Percentiles rank a stretch among this genome's conserved stretches.
phyloP scores from a whole-genome alignment of 2,797 vertebrate species.

The Sebastes jordani region DNA sequence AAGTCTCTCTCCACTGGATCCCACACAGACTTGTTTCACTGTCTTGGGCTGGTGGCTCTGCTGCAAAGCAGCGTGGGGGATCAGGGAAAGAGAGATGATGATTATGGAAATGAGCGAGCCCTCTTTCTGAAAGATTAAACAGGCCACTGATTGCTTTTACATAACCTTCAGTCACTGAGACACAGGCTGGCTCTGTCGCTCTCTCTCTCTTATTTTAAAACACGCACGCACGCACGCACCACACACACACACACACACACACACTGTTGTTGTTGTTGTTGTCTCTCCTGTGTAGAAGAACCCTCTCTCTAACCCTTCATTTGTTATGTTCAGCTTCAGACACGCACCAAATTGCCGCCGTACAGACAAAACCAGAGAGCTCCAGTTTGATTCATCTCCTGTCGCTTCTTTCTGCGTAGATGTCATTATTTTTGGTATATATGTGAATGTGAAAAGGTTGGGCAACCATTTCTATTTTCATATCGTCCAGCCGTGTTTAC shows the following conservation, averaged over 20 bases:
- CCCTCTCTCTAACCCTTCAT: slow-evolving; percentile 11
- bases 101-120: slow-evolving; percentile 80
- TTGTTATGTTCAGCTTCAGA: slow-evolving; percentile 18
- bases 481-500: too few species aligned
- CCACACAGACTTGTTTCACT: slow-evolving; percentile 39
- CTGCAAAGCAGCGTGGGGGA: slow-evolving; percentile 53
- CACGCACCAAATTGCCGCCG: background rate
- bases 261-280: background rate
- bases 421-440: background rate
- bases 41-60: slow-evolving; percentile 47
- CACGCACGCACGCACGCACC: background rate
- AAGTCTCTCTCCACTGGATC: slow-evolving; percentile 34
- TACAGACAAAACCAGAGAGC: background rate
- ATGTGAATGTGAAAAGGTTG: background rate
- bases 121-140: slow-evolving; percentile 78
- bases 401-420: background rate
- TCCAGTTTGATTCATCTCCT: slow-evolving; percentile 18
- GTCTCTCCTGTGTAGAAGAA: slow-evolving; percentile 3
- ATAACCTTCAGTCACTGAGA: slow-evolving; percentile 65
- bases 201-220: background rate
- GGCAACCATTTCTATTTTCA: too few species aligned
- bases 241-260: background rate
- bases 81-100: slow-evolving; percentile 62
- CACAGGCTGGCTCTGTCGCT: slow-evolving; percentile 1
- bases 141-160: slow-evolving; percentile 81